These are phyloP conservation scores for Prunella strophiata DNA, from an alignment of 2,797 vertebrate genomes.

Conservation along the genomic window DNA sequence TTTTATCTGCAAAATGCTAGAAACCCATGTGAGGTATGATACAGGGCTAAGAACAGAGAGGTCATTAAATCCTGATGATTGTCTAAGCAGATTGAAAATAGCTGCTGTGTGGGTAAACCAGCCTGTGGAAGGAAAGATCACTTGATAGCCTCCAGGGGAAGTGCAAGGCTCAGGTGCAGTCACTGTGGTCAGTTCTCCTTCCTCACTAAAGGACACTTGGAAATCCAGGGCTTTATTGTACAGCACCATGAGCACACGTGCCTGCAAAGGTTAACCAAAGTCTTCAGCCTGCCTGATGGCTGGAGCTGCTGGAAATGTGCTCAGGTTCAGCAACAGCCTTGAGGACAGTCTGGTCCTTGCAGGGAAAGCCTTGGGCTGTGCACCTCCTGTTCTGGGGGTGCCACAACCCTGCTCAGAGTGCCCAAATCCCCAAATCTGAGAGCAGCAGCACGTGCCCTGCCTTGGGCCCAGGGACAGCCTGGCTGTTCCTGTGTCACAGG, in stretches of 20 bases:
- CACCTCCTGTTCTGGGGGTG: rapidly evolving
- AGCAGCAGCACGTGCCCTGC: not conserved
- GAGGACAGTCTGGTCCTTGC: not conserved
- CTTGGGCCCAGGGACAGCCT: not conserved
- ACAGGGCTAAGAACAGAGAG: not conserved
- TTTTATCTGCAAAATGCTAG: not conserved
- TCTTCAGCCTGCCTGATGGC: not conserved
- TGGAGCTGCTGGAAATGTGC: not conserved
- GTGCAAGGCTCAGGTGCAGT: not conserved
- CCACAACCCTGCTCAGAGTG: rapidly evolving
- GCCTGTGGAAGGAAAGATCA: not conserved
- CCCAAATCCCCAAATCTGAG: not conserved
- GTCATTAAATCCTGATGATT: not conserved
- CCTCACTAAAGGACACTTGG: not conserved
- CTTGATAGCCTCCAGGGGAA: not conserved
- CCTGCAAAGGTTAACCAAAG: too few species aligned
- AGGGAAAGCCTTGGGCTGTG: not conserved
- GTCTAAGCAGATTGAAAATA: not conserved
- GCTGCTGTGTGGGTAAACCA: not conserved
- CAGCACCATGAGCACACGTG: rapidly evolving
- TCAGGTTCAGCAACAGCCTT: not conserved
- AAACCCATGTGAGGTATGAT: not conserved
- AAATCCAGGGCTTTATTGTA: not conserved
- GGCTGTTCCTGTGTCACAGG: not conserved
- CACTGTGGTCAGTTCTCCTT: not conserved